Base-by-base conservation (phyloP, 2,113 vertebrate species). In the Lophius piscatorius region DNA sequence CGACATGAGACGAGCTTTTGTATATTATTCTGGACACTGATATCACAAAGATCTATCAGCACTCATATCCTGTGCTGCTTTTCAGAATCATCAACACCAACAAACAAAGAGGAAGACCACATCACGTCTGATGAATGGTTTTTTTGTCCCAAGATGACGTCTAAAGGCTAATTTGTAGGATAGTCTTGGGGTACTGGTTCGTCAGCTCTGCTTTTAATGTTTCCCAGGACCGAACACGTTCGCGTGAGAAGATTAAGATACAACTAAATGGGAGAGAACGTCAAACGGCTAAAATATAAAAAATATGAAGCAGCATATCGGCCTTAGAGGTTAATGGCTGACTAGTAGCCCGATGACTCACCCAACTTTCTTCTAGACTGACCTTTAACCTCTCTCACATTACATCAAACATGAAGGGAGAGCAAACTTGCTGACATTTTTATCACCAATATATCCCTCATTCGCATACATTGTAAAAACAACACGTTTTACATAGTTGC, bases 1-100 rank as follows among this genome's bases (percentile, higher is more conserved):
- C 3, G 18, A 51, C 70, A 67, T 81, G 57, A 84, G 80, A 82
- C 40, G 76, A 55, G 40, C 41, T 8, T 21, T 21, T 78, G 81
- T 85, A 70, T 84, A 82, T 82, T 87, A 64, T 85, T 79, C 57
- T 49, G 61, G 54, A 84, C 41, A 63, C 59, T 58, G 71, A 82
- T 80, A 80, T 76, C 61, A 70, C 67, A 58, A 62, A 78, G 42
- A 29, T 44, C 67, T 72, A 74, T 77, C 71, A 59, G 56, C 2
- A 10, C 40, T 82, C 63, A 82, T 80, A 54, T 83, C 67, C 74
- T 73, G 44, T 63, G 56, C 21, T 56, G 29, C 58, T 63, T 41
- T 63, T 42, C 42, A 22, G 29, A 66, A 72, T 61, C 65, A 76
- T 66, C 74, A 69, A 76, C 66, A 74, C 41, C 38, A 86, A 87